A percentile compares a stretch with the other conserved stretches of the same genome.
phyloP scores from a whole-genome alignment of 2,888 invertebrate genomes.

The Leptinotarsa juncta region DNA sequence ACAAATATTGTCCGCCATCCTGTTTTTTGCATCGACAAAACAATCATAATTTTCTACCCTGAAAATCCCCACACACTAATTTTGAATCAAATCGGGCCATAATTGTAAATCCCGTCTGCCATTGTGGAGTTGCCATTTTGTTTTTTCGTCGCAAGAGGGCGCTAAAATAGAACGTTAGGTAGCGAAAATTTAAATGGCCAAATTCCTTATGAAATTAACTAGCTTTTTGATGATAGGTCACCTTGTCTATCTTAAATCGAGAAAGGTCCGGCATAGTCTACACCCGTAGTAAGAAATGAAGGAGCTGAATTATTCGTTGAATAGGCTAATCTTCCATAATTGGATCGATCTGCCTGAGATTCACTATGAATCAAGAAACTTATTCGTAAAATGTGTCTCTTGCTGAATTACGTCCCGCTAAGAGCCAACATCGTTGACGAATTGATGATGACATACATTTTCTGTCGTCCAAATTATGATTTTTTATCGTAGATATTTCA shows the following conservation, averaged over 20 bases:
- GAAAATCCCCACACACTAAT: too few relatives aligned
- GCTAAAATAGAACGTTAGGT: too few relatives aligned
- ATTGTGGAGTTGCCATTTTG: too few relatives aligned
- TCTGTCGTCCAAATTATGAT: slow-evolving; percentile 7
- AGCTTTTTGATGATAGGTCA: not conserved
- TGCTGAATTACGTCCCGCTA: slow-evolving; percentile 22
- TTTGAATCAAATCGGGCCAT: too few relatives aligned
- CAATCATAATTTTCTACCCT: too few relatives aligned
- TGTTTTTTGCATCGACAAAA: too few relatives aligned
- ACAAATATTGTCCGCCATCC: too few relatives aligned
- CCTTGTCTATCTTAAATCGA: not conserved
- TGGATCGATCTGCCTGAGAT: not conserved
- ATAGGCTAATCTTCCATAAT: not conserved
- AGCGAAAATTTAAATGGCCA: too few relatives aligned
- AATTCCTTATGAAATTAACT: too few relatives aligned
- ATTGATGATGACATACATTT: not conserved
- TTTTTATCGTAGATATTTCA: not conserved
- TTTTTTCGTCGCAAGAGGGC: too few relatives aligned
- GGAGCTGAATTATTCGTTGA: not conserved
- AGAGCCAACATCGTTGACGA: slow-evolving; percentile 30
- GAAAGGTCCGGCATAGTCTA: not conserved
- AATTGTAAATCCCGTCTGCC: too few relatives aligned
- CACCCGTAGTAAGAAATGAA: not conserved
- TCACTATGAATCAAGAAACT: not conserved
- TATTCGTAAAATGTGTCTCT: not conserved